Conservation (phyloP, 2,888 invertebrate species). For the Leptopilina drosophilae region DNA sequence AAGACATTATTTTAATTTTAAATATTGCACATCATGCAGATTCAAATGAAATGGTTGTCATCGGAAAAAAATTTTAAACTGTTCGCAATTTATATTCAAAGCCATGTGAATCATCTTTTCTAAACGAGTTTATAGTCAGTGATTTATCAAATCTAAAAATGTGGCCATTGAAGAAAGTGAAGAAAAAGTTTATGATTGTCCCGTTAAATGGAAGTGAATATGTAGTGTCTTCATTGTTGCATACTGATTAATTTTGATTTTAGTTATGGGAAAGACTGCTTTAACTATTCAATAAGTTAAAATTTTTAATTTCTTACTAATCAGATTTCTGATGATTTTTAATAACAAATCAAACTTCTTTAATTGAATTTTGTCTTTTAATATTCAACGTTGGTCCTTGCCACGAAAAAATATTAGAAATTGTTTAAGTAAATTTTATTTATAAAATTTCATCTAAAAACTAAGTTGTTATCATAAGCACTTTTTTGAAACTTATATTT, state of each 20-base stretch:
- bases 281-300: neutral
- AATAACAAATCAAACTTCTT: no score
- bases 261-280: no score
- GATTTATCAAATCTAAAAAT: constrained; percentile 29
- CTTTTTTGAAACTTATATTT: no score
- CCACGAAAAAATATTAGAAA: no score
- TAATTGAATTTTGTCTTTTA: no score
- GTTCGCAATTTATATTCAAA: constrained; percentile 18
- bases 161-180: constrained; percentile 29
- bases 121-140: constrained; percentile 38
- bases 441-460: no score
- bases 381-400: no score
- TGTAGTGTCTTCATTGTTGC: constrained; percentile 23
- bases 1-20: constrained; percentile 26
- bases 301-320: neutral
- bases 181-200: constrained; percentile 35
- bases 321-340: neutral
- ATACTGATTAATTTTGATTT: neutral
- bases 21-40: constrained; percentile 25
- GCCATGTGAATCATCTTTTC: constrained; percentile 39
- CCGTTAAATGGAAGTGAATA: constrained; percentile 32
- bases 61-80: constrained; percentile 27
- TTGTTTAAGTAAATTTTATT: no score
- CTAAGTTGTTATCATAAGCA: no score
- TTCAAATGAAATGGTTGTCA: constrained; percentile 13